A percentile compares a stretch with the other conserved stretches of the same genome.
These are phyloP conservation scores for Cephalopachus bancanus DNA, from an alignment of 2,797 vertebrate species.

Conservation along the genomic window DNA sequence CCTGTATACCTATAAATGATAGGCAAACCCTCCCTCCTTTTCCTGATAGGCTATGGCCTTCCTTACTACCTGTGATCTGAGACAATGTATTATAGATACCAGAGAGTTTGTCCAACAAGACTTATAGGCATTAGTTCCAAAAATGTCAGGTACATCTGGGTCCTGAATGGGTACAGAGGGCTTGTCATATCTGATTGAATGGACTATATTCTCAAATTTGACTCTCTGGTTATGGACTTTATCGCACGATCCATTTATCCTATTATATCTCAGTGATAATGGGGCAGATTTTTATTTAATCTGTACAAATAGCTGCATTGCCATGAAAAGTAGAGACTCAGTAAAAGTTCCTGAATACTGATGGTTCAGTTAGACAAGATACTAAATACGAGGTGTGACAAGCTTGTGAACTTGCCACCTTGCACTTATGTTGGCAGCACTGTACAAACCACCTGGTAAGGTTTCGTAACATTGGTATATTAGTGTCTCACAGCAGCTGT, in stretches of 20 bases:
- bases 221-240: neutral
- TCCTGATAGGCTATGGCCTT: neutral
- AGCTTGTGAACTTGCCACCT: too few species aligned
- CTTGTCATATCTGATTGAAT: neutral
- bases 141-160: neutral
- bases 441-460: too few species aligned
- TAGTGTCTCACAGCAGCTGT: too few species aligned
- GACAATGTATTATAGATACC: neutral
- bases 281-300: neutral
- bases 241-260: neutral
- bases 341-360: neutral
- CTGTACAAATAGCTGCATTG: too few species aligned
- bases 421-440: too few species aligned
- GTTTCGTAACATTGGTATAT: too few species aligned
- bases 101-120: neutral
- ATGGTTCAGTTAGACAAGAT: neutral
- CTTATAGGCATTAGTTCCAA: neutral
- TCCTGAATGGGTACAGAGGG: neutral
- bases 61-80: neutral
- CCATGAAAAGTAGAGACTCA: neutral
- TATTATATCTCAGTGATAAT: neutral
- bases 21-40: neutral
- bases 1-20: neutral
- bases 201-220: neutral
- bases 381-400: neutral